Base-by-base conservation (phyloP, 1,140 invertebrate genomes). In the Centruroides sculpturatus region DNA sequence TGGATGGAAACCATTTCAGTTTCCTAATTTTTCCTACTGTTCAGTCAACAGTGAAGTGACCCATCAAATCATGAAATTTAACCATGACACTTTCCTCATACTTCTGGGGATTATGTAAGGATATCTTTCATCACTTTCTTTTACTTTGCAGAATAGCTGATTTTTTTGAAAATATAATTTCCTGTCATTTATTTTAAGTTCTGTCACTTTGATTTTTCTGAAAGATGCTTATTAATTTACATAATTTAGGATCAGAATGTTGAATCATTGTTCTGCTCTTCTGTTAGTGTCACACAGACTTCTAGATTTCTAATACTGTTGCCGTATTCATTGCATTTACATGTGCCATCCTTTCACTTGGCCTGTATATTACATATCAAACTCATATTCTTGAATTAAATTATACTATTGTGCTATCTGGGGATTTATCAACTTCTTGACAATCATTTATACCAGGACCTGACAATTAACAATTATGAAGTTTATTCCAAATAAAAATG, bases 401-500 rank as follows among this genome's bases (percentile, higher is more conserved):
- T 47, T 4, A 11, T 12, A 10, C 56, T 57, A 65, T 9, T 57
- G 4, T 10, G 52, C 56, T 4, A 57, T 56, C 7, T 51, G 47
- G 6, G 51, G 36, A 3, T 3, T 46, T 4, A 48, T 12, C 5
- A 55, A 47, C n/a, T 34, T 47, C 35, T 62, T 56, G 3, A 23
- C 11, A 4, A 54, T 56, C 11, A 53, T 41, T 6, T 59, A 53
- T 36, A 41, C 8, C 3, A 63, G 5, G 6, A 49, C 53, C 9
- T 53, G n/a, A 51, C 57, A 55, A 34, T 63, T 55, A 3, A 63
- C 52, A 10, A 65, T 34, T 12, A 47, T 57, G n/a, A 65, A 63
- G 3, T 41, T 13, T 3, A 61, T 54, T 4, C 62, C 59, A 34
- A 61, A 10, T 4, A 61, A 9, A 47, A 57, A 55, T 5, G 48